Evolutionary conservation across 2,113 vertebrate genomes (phyloP).

Genomic region (Otocyon megalotis): DNA sequence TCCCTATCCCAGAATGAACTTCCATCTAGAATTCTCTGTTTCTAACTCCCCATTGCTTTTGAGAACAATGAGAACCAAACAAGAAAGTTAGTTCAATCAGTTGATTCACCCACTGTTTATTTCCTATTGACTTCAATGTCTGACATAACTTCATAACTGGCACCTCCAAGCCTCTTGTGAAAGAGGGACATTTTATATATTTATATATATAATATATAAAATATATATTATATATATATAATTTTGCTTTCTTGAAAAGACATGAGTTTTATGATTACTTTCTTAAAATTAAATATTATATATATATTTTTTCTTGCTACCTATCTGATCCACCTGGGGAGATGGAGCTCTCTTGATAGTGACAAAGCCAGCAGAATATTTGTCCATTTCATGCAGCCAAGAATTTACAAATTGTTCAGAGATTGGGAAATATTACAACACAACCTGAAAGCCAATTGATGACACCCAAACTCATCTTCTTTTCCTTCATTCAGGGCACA

Average conservation of each 20-base stretch:
- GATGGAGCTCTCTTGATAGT: background rate
- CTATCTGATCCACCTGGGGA: background rate
- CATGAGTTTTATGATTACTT: background rate
- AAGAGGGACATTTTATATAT: background rate
- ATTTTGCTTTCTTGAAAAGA: slow-evolving; percentile 17
- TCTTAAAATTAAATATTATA: background rate
- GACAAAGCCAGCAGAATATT: background rate
- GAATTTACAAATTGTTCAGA: background rate
- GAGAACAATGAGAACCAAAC: background rate
- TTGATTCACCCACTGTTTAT: background rate
- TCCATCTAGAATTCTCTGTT: background rate
- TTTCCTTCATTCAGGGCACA: background rate
- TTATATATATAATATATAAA: no score
- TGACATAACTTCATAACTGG: background rate
- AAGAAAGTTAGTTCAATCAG: background rate
- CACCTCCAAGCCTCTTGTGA: background rate
- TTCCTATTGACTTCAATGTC: background rate
- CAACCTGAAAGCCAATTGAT: background rate
- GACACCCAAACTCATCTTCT: background rate
- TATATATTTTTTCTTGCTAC: background rate
- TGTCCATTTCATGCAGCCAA: background rate
- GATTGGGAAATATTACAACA: background rate
- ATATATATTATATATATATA: background rate
- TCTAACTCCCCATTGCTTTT: background rate
- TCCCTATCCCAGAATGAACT: background rate